Conservation (phyloP, 2,888 invertebrate genomes). For the Ashinkailepas kermadecensis region DNA sequence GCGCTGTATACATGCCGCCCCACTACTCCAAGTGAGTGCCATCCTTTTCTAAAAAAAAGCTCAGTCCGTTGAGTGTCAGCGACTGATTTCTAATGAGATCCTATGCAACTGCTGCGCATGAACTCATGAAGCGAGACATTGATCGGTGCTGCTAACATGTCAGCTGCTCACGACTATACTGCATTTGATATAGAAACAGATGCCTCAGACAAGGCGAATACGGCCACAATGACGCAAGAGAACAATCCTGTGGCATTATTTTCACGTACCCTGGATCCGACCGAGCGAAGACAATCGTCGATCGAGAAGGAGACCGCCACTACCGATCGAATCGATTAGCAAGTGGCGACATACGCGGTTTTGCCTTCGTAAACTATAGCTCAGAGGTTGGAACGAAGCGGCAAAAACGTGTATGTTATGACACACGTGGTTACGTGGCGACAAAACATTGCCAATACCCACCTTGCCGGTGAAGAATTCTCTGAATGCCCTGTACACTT, state of each 20-base stretch:
- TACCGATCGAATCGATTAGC: no score
- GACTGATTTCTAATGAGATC: background rate
- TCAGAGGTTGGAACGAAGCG: no score
- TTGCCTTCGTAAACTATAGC: no score
- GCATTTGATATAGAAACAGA: slow-evolving; percentile 26
- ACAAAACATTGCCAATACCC: no score
- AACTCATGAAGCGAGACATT: slow-evolving; percentile 20
- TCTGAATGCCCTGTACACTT: no score
- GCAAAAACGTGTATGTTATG: no score
- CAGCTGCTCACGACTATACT: background rate
- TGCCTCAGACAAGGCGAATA: slow-evolving; percentile 24
- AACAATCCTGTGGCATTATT: slow-evolving; percentile 26
- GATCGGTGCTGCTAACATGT: slow-evolving; percentile 13
- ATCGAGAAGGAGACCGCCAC: no score
- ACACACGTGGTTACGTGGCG: no score
- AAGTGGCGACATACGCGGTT: no score
- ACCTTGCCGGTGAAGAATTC: no score
- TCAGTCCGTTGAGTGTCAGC: slow-evolving; percentile 7
- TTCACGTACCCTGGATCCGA: slow-evolving; percentile 18
- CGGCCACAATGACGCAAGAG: slow-evolving; percentile 24
- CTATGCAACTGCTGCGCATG: slow-evolving; percentile 2
- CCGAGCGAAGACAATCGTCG: slow-evolving; percentile 21
- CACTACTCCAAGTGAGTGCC: slow-evolving; percentile 27
- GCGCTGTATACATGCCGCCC: slow-evolving; percentile 18
- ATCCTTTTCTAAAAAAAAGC: slow-evolving; percentile 24